A percentile compares a stretch with the other conserved stretches of the same genome.
Evolutionary conservation across 2,797 vertebrate species (phyloP).

Genomic region (Phyllotis vaccarum): DNA sequence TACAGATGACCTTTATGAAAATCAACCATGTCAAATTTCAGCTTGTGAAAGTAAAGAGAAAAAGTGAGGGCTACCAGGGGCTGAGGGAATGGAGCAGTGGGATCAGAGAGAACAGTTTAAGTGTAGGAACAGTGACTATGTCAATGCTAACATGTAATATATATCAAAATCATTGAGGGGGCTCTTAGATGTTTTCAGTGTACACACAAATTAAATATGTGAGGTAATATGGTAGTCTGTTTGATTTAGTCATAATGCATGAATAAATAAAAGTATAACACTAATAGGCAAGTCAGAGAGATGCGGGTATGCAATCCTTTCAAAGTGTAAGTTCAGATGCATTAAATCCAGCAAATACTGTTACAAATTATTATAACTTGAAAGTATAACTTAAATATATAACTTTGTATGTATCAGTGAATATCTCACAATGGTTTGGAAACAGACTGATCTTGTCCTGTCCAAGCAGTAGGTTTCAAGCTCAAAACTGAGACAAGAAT

Average conservation of each 20-base stretch:
- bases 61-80: neutral
- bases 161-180: neutral
- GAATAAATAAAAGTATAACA: neutral
- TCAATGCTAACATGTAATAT: neutral
- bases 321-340: neutral
- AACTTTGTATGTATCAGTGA: neutral
- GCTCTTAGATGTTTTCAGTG: neutral
- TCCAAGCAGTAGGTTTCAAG: neutral
- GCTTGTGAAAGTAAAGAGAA: neutral
- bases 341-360: neutral
- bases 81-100: neutral
- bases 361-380: slow-evolving; percentile 8
- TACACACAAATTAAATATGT: neutral
- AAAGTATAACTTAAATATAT: slow-evolving; percentile 4
- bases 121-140: neutral
- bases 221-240: neutral
- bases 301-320: neutral
- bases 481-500: neutral
- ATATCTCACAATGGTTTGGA: neutral
- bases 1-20: too few relatives aligned
- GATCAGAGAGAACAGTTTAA: neutral
- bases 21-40: neutral
- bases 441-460: neutral
- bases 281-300: neutral
- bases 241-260: neutral